These are phyloP conservation scores for Macrobrachium nipponense DNA, from an alignment of 1,140 invertebrate species.

Conservation along the genomic window DNA sequence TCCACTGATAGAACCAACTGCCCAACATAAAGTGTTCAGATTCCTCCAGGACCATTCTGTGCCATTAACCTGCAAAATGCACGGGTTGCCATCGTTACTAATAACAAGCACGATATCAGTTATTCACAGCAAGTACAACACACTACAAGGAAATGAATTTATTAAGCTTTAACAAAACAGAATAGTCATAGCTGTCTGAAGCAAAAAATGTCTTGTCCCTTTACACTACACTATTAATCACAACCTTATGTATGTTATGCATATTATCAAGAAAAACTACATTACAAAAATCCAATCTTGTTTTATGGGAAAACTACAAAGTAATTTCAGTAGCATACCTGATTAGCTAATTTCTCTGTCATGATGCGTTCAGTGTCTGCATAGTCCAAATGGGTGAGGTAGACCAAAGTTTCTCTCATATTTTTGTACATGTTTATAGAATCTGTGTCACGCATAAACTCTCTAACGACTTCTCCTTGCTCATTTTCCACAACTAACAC, in stretches of 20 bases:
- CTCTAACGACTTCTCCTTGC: slow-evolving; percentile 98
- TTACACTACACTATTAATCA: too few relatives aligned
- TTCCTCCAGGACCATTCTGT: slow-evolving; percentile 99
- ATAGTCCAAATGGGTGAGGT: slow-evolving; percentile 98
- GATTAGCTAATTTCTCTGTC: slow-evolving; percentile 98
- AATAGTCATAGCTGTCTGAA: too few relatives aligned
- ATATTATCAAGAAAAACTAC: background rate
- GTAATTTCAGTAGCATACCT: slow-evolving; percentile 72
- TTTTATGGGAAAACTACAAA: too few relatives aligned
- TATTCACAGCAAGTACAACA: too few relatives aligned
- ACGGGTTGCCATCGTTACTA: background rate
- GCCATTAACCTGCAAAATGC: slow-evolving; percentile 80
- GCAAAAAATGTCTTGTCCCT: too few relatives aligned
- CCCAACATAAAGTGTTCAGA: slow-evolving; percentile 99
- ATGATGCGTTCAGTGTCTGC: slow-evolving; percentile 98
- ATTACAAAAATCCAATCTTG: too few relatives aligned
- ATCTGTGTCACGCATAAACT: slow-evolving; percentile 99
- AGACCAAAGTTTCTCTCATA: slow-evolving; percentile 99
- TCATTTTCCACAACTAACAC: slow-evolving; percentile 99
- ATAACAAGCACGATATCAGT: background rate
- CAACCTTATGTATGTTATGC: too few relatives aligned
- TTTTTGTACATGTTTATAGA: slow-evolving; percentile 99
- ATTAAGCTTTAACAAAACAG: too few relatives aligned
- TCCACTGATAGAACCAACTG: slow-evolving; percentile 99
- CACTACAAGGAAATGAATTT: too few relatives aligned